Base-by-base conservation (phyloP, 2,888 invertebrate genomes). In the Apotomis betuletana region DNA sequence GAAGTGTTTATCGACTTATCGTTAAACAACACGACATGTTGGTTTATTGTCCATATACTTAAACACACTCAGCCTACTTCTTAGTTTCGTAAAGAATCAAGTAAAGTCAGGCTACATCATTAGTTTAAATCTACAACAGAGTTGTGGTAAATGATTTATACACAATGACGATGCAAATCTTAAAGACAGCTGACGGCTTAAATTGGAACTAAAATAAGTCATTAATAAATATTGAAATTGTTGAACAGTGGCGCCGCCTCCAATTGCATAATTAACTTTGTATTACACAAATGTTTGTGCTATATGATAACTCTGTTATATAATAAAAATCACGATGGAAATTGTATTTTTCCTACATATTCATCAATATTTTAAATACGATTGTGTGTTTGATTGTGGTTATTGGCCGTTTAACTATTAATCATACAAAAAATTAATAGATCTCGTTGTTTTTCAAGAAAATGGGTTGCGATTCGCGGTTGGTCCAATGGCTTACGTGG, bases 101-200 rank as follows among this genome's bases (percentile, higher is more conserved):
- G 44, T 6, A 15, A 60, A 60, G 9, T 13, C 10, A 49, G 49
- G 10, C 9, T 49, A 49, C 9, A 9, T 49, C 9, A 49, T 9
- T 49, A 49, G 49, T 49, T 6, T 49, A 9, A 6, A 6, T 49
- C 10, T 10, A 49, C 49, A 44, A 44, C 6, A 9, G 5, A 46
- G 9, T 41, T 41, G 41, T 49, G 44, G n/a, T 65, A 64, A 38
- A 41, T 54, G 41, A 63, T 12, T 63, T 54, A 63, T 41, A 54
- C 41, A 52, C n/a, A 38, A 58, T 58, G 27, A 38, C 38, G 9
- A 4, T 12, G 5, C 38, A n/a, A 10, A 27, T 27, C 27, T 27
- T 27, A 27, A 27, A 27, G 27, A 27, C 27, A 27, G 27, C 27
- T 27, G 27, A 27, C 27, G 27, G 27, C 27, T 27, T 27, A 58